Base-by-base conservation (phyloP, 2,888 invertebrate genomes). In the Ormyrus nitidulus region DNA sequence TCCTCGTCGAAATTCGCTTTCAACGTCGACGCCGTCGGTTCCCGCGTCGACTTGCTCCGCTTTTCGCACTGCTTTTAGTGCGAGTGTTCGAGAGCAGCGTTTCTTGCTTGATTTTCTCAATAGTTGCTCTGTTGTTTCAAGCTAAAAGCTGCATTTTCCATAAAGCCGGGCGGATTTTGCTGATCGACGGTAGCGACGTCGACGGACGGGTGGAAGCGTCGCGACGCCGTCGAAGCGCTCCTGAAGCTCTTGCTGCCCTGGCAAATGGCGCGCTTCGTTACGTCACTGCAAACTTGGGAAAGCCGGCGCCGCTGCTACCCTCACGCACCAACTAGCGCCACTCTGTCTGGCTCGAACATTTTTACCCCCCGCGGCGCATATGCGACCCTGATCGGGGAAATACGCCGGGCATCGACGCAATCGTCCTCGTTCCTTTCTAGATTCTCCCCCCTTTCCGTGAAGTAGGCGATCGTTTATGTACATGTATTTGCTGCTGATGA, bases 241-340 rank as follows among this genome's bases (percentile, higher is more conserved):
- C 76, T 82, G 48, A 6, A 65, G 53, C 19, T 86, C 81, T 84
- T 90, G 86, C 82, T 88, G 77, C 79, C 90, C 90, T 89, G 87
- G 84, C 86, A 90, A 87, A 89, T 87, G 88, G 89, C 90, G 90
- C 90, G 89, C 90, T 90, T 89, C 85, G 86, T 89, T 90, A 90
- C 89, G 89, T 90, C 90, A 90, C 86, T 85, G 85, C 84, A 66
- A 73, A 72, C 74, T 69, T 53, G 80, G 69, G 73, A 76, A 73
- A 81, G 61, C 59, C 80, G 64, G 79, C 79, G 66, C 79, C 74
- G 54, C 34, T 34, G 34, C 34, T 4, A 34, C 34, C 34, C 34
- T 34, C 34, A 10, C 64, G 66, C 58, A 70, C 19, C n/a, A 34
- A 34, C 56, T 9, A 13, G 77, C 75, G 81, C 74, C 78, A 59